phyloP scores from a whole-genome alignment of 2,888 invertebrate species.

The Agrotis exclamationis region DNA sequence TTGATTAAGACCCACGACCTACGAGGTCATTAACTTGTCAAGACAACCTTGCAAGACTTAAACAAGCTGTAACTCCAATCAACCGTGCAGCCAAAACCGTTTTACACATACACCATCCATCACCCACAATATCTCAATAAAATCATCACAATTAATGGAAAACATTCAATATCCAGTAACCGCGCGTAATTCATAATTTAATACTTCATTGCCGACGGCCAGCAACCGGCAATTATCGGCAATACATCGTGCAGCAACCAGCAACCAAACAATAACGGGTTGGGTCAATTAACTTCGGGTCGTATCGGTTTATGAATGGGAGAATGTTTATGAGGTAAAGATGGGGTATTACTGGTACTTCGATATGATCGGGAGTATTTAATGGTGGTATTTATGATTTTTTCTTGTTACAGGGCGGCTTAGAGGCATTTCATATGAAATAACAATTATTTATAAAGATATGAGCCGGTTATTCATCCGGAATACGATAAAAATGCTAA shows the following conservation, averaged over 20 bases:
- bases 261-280: conserved; percentile 60
- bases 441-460: not conserved
- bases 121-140: conserved; percentile 50
- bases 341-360: conserved; percentile 35
- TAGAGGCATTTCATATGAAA: not conserved
- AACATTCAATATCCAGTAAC: conserved; percentile 59
- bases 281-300: conserved; percentile 70
- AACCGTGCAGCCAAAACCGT: conserved; percentile 7
- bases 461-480: too few species aligned
- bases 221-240: conserved; percentile 71
- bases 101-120: conserved; percentile 25
- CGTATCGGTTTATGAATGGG: conserved; percentile 42
- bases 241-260: conserved; percentile 70
- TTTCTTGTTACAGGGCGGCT: not conserved
- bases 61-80: conserved; percentile 14
- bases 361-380: conserved; percentile 13
- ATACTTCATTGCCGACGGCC: conserved; percentile 60
- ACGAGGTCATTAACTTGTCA: not conserved
- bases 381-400: conserved; percentile 18
- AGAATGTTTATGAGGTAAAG: conserved; percentile 50
- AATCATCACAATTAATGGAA: conserved; percentile 52
- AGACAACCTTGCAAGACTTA: not conserved
- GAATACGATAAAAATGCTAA: too few species aligned
- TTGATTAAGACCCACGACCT: too few species aligned
- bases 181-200: conserved; percentile 56